Conservation (phyloP, 2,888 invertebrate genomes). For the Dysmachus trigonus region DNA sequence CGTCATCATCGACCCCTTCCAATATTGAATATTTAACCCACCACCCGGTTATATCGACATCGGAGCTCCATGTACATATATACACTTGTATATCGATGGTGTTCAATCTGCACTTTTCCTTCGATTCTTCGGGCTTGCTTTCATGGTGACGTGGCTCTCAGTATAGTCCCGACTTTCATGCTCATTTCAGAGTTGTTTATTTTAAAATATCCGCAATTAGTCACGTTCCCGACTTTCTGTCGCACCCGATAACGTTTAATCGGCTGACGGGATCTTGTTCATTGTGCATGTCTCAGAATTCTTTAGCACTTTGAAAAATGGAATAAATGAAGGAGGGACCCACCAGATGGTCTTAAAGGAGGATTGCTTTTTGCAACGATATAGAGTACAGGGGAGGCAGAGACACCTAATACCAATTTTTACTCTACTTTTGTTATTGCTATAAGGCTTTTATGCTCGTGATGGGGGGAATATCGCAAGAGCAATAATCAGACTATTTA, state of each 20-base stretch:
- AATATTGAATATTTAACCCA: too few species aligned
- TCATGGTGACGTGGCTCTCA: not conserved
- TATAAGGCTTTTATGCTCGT: not conserved
- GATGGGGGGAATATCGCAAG: not conserved
- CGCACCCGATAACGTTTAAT: not conserved
- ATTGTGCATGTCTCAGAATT: not conserved
- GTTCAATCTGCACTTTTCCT: not conserved
- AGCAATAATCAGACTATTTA: not conserved
- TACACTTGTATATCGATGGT: not conserved
- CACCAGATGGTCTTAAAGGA: not conserved
- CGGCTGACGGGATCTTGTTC: not conserved
- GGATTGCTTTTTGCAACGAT: not conserved
- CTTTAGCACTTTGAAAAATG: not conserved
- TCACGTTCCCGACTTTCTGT: not conserved
- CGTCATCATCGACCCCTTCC: not conserved
- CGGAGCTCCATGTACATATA: not conserved
- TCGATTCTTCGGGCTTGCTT: not conserved
- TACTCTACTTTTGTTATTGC: not conserved
- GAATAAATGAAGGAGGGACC: not conserved
- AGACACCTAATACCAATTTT: not conserved
- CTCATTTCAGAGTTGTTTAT: slow-evolving; percentile 3
- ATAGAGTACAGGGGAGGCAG: not conserved
- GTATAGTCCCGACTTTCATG: not conserved
- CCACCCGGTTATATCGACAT: not conserved
- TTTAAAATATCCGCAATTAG: slow-evolving; percentile 7